Conservation (phyloP, 2,888 invertebrate species). For the Hirtodrosophila duncani region DNA sequence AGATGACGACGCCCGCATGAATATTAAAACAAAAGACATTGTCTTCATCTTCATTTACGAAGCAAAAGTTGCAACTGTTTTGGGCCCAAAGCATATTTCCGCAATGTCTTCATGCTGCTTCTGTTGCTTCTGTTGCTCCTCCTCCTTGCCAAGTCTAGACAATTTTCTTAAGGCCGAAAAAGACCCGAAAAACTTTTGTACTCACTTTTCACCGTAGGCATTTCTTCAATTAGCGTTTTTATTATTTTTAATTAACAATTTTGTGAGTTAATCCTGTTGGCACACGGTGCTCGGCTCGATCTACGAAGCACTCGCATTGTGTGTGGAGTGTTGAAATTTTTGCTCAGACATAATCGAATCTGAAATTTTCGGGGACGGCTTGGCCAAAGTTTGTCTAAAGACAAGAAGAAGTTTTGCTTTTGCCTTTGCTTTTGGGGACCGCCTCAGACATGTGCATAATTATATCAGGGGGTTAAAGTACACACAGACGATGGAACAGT, state of each 20-base stretch:
- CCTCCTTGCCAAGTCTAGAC: constrained; percentile 38
- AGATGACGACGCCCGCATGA: constrained; percentile 50
- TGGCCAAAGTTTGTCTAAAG: constrained; percentile 60
- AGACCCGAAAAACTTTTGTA: constrained; percentile 44
- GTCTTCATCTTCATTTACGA: constrained; percentile 16
- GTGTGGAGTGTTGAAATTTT: constrained; percentile 36
- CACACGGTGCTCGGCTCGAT: constrained; percentile 21
- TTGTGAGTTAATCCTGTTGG: constrained; percentile 60
- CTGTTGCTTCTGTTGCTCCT: neutral
- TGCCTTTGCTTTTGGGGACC: constrained; percentile 1
- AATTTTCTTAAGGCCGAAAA: constrained; percentile 21
- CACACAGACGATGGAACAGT: constrained; percentile 4
- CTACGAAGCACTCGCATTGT: neutral
- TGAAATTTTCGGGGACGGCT: constrained; percentile 34
- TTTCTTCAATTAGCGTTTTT: constrained; percentile 69
- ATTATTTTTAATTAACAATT: constrained; percentile 71
- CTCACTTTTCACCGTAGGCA: constrained; percentile 47
- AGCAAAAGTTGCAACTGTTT: constrained; percentile 45
- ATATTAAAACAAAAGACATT: constrained; percentile 53
- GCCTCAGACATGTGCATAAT: constrained; percentile 62
- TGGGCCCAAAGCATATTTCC: constrained; percentile 39
- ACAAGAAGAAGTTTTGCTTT: constrained; percentile 34
- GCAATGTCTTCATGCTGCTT: neutral
- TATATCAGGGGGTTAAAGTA: constrained; percentile 34
- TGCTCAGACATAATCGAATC: constrained; percentile 56